phyloP scores from a whole-genome alignment of 1,140 invertebrate species.

The Rhizoglyphus robini region DNA sequence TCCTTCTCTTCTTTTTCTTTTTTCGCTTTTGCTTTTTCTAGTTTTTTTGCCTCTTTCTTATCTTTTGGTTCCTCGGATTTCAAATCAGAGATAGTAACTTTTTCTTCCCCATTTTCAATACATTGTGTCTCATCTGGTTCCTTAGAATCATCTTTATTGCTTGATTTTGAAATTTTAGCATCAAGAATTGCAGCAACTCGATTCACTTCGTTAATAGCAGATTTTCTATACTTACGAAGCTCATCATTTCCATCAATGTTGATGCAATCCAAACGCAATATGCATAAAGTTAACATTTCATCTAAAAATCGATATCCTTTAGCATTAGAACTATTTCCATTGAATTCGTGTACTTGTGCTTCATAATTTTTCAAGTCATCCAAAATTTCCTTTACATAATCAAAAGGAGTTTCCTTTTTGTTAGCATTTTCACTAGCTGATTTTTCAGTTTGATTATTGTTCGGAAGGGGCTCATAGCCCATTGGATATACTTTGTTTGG shows the following conservation, averaged over 20 bases:
- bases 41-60: not conserved
- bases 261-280: slow-evolving; percentile 78
- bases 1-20: slow-evolving; percentile 1
- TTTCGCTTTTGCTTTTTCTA: not conserved
- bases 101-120: not conserved
- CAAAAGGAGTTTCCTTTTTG: slow-evolving; percentile 35
- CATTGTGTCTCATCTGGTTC: not conserved
- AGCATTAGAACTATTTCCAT: slow-evolving; percentile 52
- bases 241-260: slow-evolving; percentile 79
- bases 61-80: not conserved
- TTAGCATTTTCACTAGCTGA: not conserved
- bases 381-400: slow-evolving; percentile 60
- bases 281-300: slow-evolving; percentile 82
- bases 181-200: slow-evolving; percentile 68
- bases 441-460: not conserved
- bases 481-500: slow-evolving; percentile 9
- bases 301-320: slow-evolving; percentile 77
- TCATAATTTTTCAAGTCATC: slow-evolving; percentile 62
- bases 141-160: not conserved
- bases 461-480: not conserved
- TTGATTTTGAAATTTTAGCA: slow-evolving; percentile 36
- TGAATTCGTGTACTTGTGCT: slow-evolving; percentile 59
- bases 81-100: not conserved
- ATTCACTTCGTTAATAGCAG: slow-evolving; percentile 74
- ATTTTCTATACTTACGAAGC: slow-evolving; percentile 65